A percentile compares a stretch with the other conserved stretches of the same genome.
Evolutionary conservation across 2,797 vertebrate genomes (phyloP).

Genomic region (Phoebastria nigripes): DNA sequence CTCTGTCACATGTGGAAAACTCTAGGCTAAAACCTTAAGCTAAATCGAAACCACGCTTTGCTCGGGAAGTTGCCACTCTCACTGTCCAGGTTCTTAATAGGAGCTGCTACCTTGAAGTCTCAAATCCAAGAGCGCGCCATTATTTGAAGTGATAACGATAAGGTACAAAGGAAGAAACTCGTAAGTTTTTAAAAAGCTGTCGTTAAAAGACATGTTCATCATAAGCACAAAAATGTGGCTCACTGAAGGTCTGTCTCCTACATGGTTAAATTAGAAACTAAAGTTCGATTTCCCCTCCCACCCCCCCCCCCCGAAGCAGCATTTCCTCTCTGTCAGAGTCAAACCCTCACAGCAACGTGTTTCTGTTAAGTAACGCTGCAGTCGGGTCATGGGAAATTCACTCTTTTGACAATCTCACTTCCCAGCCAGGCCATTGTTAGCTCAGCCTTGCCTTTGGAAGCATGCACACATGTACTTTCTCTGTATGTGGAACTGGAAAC

Average conservation of each 20-base stretch:
- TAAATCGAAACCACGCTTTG: background rate
- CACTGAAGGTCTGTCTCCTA: background rate
- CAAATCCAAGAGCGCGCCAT: background rate
- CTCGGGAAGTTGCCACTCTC: background rate
- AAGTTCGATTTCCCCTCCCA: background rate
- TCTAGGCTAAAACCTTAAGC: background rate
- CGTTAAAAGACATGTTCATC: background rate
- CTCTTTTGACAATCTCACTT: constrained; percentile 49
- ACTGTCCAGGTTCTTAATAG: background rate
- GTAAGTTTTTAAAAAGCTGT: fast-evolving
- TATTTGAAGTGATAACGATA: background rate
- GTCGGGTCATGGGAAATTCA: constrained; percentile 76
- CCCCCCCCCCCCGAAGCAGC: constrained; percentile 30
- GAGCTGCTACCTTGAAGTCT: background rate
- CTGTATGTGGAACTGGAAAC: background rate
- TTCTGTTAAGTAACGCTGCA: constrained; percentile 59
- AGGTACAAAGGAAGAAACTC: background rate
- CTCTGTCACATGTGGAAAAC: background rate
- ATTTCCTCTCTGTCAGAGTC: constrained; percentile 75
- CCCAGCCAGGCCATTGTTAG: constrained; percentile 59
- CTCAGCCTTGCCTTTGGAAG: background rate
- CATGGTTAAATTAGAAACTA: constrained; percentile 28
- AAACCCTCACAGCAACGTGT: constrained; percentile 36
- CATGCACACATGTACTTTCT: background rate
- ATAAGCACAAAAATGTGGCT: background rate